Evolutionary conservation across 2,797 vertebrate genomes (phyloP).

Genomic region (Gallinago nigripennis): DNA sequence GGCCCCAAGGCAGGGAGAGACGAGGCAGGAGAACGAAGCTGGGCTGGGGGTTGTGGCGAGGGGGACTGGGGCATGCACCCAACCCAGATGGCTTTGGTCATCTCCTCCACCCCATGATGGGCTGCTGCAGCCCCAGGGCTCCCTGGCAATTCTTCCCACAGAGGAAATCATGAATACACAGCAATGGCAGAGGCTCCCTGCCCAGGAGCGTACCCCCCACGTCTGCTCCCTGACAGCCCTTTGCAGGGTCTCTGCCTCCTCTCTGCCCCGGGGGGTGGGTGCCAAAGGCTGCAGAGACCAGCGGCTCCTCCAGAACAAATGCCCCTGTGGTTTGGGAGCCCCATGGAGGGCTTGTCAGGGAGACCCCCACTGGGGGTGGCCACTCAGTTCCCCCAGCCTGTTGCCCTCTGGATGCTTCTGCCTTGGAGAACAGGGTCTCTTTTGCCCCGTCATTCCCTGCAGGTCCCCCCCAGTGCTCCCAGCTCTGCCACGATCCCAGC

Average conservation of each 20-base stretch:
- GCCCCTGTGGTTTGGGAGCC: background rate
- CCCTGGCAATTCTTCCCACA: background rate
- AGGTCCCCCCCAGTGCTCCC: background rate
- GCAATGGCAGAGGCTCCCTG: background rate
- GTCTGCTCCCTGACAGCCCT: background rate
- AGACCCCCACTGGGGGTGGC: fast-evolving
- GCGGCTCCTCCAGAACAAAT: background rate
- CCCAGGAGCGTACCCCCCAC: background rate
- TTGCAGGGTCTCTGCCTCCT: background rate
- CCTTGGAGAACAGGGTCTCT: background rate
- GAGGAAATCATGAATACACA: fast-evolving
- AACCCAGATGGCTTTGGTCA: background rate
- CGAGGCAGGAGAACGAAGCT: background rate
- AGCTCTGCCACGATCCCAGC: fast-evolving
- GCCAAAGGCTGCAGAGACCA: background rate
- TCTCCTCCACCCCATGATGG: background rate
- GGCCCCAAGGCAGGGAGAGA: background rate
- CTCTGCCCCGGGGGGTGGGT: fast-evolving
- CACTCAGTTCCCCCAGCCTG: background rate
- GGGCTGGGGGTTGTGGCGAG: fast-evolving
- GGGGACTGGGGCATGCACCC: fast-evolving
- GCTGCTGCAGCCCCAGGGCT: background rate
- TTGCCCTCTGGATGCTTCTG: background rate
- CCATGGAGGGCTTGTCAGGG: background rate
- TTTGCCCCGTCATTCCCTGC: fast-evolving